phyloP scores from a whole-genome alignment of 2,797 vertebrate genomes.

The Numenius phaeopus region DNA sequence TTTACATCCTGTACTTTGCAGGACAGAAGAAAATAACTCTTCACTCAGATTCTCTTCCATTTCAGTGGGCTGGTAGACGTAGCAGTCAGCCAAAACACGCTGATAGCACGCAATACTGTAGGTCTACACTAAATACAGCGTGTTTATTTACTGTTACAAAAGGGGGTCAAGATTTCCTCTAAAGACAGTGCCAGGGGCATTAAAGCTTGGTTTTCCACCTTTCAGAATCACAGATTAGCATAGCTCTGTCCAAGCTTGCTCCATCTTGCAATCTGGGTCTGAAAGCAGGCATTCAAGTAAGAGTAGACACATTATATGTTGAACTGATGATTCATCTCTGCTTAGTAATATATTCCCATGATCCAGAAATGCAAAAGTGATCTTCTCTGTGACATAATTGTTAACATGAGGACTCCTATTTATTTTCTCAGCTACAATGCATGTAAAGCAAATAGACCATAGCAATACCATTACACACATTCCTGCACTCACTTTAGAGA shows the following conservation, averaged over 20 bases:
- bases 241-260: neutral
- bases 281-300: neutral
- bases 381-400: conserved; percentile 47
- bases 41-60: neutral
- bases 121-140: neutral
- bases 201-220: fast-evolving
- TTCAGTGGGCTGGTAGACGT: neutral
- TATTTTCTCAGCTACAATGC: conserved; percentile 63
- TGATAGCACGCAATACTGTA: neutral
- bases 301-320: neutral
- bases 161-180: neutral
- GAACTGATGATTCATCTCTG: neutral
- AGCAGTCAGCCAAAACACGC: neutral
- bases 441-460: conserved; percentile 71
- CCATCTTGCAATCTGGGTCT: neutral
- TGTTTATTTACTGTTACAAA: neutral
- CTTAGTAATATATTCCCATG: neutral
- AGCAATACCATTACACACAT: conserved; percentile 70
- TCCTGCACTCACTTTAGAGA: conserved; percentile 67
- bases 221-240: neutral
- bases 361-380: conserved; percentile 31
- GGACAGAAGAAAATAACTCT: neutral
- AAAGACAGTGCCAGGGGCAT: neutral
- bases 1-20: neutral
- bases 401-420: conserved; percentile 52